Conservation (phyloP, 2,797 vertebrate species). For the Pelodytes ibericus region DNA sequence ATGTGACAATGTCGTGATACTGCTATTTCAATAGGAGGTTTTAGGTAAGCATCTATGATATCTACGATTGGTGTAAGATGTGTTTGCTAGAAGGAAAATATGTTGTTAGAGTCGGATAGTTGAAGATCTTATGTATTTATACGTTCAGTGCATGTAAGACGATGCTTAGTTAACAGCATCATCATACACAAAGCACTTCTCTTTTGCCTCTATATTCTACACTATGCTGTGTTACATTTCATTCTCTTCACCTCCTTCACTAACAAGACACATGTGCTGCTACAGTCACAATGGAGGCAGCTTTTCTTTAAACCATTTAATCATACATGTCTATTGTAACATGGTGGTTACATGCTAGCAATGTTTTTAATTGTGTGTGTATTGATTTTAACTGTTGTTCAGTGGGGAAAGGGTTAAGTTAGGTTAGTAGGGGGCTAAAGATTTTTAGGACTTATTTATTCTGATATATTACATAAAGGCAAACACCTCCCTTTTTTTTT, state of each 20-base stretch:
- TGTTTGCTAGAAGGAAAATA: neutral
- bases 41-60: constrained; percentile 42
- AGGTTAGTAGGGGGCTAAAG: constrained; percentile 8
- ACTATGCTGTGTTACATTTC: constrained; percentile 47
- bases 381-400: constrained; percentile 64
- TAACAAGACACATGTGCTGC: constrained; percentile 56
- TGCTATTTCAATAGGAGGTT: neutral
- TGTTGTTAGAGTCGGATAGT: neutral
- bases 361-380: constrained; percentile 60
- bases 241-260: constrained; percentile 35
- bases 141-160: constrained; percentile 14
- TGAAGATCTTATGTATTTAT: constrained; percentile 39
- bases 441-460: constrained; percentile 59
- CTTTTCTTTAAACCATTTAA: constrained; percentile 65
- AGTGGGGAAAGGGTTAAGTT: constrained; percentile 21
- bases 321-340: constrained; percentile 45
- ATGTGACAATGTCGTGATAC: neutral
- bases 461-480: neutral
- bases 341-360: constrained; percentile 21
- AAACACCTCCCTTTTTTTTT: neutral
- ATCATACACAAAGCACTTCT: neutral
- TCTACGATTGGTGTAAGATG: constrained; percentile 50
- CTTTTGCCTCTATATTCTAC: neutral
- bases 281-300: constrained; percentile 49
- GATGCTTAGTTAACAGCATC: neutral